Evolutionary conservation across 2,888 invertebrate genomes (phyloP), one percentile per base, ranked within the genome.

Genomic region (Asteroscopus sphinx): DNA sequence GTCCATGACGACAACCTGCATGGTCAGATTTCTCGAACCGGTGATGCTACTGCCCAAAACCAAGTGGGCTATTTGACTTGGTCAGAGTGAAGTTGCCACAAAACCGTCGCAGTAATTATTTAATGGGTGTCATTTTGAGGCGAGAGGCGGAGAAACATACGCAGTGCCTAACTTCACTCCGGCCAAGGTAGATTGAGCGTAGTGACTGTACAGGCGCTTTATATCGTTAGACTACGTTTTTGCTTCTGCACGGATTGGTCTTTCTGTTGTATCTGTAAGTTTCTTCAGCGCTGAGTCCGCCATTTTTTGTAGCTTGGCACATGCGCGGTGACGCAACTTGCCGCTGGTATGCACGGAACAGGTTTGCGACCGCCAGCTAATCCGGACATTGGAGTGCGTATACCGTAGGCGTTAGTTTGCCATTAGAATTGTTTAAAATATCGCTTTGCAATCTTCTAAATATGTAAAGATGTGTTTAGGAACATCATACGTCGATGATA

Each of bases 311-410:
- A 49, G 16, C 30, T 40, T 17, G 41, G 70, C 71, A 70, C 65
- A 75, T 76, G 72, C 77, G 65, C 55, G 68, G 66, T 75, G 77
- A 77, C 75, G 75, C 75, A 75, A 75, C 68, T 9, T 39, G 21
- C 54, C 59, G 55, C 53, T 67, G 75, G 77, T 77, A 75, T 75
- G 75, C 75, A 49, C 42, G 33, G 45, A 75, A 75, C 75, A 75
- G 77, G 75, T 75, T 75, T 77, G 49, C 54, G 41, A 63, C 59
- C 53, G 58, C 58, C 61, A 41, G 35, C 57, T 62, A 59, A 52
- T 77, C 66, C 68, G 62, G 62, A 74, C 58, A 51, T 63, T 56
- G 28, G 37, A 51, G 67, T 65, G 48, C 57, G 70, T 57, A 66
- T 35, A 26, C 11, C 36, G 45, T 68, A 48, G 57, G 68, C 42